phyloP scores from a whole-genome alignment of 2,113 vertebrate genomes.

The Paramormyrops kingsleyae region DNA sequence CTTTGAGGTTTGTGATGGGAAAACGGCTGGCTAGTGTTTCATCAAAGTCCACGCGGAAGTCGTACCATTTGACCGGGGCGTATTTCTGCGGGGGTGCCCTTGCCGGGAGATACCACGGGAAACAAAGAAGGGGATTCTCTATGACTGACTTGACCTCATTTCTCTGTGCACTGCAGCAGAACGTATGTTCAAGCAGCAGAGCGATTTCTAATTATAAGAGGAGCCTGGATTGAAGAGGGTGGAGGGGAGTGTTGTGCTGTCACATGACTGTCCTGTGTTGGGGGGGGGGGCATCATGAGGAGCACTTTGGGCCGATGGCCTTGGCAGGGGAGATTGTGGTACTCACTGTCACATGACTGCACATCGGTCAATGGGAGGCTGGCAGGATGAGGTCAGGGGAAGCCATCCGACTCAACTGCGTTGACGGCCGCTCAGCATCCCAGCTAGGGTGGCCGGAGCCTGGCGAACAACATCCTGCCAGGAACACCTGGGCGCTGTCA shows the following conservation, averaged over 20 bases:
- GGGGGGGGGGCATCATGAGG: not conserved
- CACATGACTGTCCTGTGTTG: not conserved
- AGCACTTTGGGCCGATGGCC: not conserved
- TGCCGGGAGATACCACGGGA: not conserved
- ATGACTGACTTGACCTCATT: slow-evolving; percentile 44
- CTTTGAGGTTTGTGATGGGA: not conserved
- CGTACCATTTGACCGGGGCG: not conserved
- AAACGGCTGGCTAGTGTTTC: not conserved
- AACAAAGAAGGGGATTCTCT: slow-evolving; percentile 47
- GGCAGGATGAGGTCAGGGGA: not conserved
- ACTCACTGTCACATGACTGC: not conserved
- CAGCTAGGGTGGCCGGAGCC: not conserved
- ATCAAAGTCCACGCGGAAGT: not conserved
- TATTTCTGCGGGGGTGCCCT: not conserved
- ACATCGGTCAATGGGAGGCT: not conserved
- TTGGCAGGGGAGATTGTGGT: not conserved
- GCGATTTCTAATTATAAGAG: slow-evolving; percentile 43
- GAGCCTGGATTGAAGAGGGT: not conserved
- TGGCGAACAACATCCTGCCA: slow-evolving; percentile 45
- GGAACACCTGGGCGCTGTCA: slow-evolving; percentile 57
- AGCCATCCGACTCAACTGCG: not conserved
- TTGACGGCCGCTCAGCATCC: not conserved
- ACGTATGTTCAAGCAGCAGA: slow-evolving; percentile 48
- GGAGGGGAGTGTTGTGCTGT: not conserved
- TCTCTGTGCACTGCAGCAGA: slow-evolving; percentile 50